Base-by-base conservation (phyloP, 2,113 vertebrate species). In the Nipponia nippon region DNA sequence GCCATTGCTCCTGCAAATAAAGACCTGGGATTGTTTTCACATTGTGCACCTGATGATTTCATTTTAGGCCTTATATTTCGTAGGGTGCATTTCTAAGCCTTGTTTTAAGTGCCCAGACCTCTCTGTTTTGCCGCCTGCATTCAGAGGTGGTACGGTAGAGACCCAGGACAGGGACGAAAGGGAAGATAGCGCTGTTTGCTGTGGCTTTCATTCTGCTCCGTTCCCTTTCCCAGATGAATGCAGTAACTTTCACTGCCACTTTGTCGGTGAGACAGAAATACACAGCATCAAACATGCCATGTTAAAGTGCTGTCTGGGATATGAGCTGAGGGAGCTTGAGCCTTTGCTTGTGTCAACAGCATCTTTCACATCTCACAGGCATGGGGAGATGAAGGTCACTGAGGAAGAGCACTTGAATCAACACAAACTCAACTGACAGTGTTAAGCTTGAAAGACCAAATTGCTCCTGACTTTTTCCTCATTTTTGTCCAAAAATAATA, bases 331-430 rank as follows among this genome's bases (percentile, higher is more conserved):
- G 91, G 92, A 94, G 42, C 38, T 46, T 53, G 89, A 88, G 65
- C 69, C 77, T 93, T 80, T 27, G 21, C 81, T 91, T 96, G 40
- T 90, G 87, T 97, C 96, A 97, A 97, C 53, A 97, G 81, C 71
- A 91, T 87, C 62, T 95, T 93, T 96, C 94, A 82, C 95, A 92
- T 93, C 93, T 94, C 89, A 42, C 75, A 78, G 90, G 88, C 83
- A 80, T 12, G 29, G 56, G 53, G 87, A 97, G 70, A 89, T 92
- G 87, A 97, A 96, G 87, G 89, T 97, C 89, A 62, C 72, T 19
- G 53, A 97, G 56, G 59, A 97, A 95, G 93, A 83, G 47, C 73
- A 66, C 65, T 93, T 86, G 93, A 96, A 91, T 90, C 82, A 79
- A 96, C 58, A 92, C 14, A 85, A 70, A 76, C 16, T 22, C 40